A percentile compares a stretch with the other conserved stretches of the same genome.
Conservation (phyloP, 2,888 invertebrate genomes). For the Apamea epomidion region DNA sequence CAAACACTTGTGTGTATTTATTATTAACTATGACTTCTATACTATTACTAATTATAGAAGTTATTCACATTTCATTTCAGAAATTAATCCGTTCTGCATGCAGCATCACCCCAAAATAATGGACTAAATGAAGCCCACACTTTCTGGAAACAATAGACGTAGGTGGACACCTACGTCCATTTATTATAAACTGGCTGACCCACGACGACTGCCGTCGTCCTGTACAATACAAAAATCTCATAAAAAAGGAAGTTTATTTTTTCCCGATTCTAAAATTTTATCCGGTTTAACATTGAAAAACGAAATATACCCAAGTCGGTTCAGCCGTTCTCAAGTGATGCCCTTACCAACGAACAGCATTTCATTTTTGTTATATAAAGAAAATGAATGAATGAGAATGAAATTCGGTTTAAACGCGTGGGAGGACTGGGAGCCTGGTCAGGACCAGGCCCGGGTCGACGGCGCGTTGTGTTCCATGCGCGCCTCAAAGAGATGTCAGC, state of each 20-base stretch:
- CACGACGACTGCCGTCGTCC: neutral
- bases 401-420: neutral
- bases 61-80: conserved; percentile 5
- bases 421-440: neutral
- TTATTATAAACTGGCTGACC: neutral
- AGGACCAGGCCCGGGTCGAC: too few species aligned
- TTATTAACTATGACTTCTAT: neutral
- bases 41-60: neutral
- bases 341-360: neutral
- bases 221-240: neutral
- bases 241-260: neutral
- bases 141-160: conserved; percentile 6
- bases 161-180: neutral
- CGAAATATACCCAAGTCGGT: neutral
- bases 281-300: neutral
- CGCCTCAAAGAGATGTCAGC: too few species aligned
- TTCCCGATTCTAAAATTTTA: neutral
- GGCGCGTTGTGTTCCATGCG: too few species aligned
- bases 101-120: neutral
- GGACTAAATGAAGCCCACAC: neutral
- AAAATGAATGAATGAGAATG: neutral
- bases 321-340: neutral
- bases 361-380: neutral
- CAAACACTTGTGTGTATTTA: neutral
- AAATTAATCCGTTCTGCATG: conserved; percentile 1